Base-by-base conservation (phyloP, 2,113 vertebrate genomes). In the Cnemophilus loriae region DNA sequence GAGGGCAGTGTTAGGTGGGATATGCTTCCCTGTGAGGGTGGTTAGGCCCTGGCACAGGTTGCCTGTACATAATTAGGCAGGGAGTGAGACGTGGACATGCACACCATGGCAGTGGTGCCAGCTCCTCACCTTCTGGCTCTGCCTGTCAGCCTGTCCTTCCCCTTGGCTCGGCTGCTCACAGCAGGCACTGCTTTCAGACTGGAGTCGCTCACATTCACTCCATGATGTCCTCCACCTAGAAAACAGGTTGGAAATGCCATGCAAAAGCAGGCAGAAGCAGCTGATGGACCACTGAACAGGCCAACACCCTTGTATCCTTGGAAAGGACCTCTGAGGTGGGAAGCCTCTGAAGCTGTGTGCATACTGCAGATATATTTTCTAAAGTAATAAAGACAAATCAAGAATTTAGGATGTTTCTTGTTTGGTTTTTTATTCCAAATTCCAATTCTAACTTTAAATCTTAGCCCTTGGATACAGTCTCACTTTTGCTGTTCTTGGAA, bases 111-210 rank as follows among this genome's bases (percentile, higher is more conserved):
- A 42, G 52, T 28, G 35, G 53, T 71, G 77, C 73, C 65, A 70
- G 14, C 24, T 71, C 37, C 97, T 98, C 96, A 99, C 99, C 99
- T 99, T 93, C 99, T 98, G 89, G 99, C 99, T 97, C 99, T 98
- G 87, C 99, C 99, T 1, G 99, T 99, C 97, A 99, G 97, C 65
- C 99, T 98, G 90, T 99, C 99, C 96, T 98, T 99, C 69, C 99
- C 99, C 97, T 98, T 98, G 74, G 99, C 99, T 96, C 98, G 99
- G 89, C 98, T 99, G 97, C 98, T 97, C 91, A 97, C 97, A 84
- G 98, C 98, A 6, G 95, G 96, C 10, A 98, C 96, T 73, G 96
- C 96, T 59, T 97, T 98, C 5, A 91, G 76, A 47, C 76, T 81
- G 68, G 94, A 53, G 56, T 98, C 97, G 97, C 95, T 98, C 97